Percentiles rank a stretch among this genome's conserved stretches.
These are phyloP conservation scores for Cardiocondyla obscurior DNA, from an alignment of 1,140 invertebrate genomes.

Conservation along the genomic window DNA sequence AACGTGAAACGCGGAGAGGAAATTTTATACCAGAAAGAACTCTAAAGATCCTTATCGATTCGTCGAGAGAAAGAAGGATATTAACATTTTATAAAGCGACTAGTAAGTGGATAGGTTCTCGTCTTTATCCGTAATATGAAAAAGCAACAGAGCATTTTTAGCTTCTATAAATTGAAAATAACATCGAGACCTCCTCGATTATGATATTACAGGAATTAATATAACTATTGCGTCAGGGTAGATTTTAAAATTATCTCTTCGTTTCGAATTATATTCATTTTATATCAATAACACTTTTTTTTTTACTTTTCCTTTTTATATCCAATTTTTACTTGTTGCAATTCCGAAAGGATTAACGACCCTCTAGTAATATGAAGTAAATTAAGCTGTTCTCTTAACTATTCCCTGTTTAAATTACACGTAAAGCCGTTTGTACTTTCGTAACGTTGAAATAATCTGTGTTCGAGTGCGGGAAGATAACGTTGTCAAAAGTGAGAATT, in stretches of 20 bases:
- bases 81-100: conserved; percentile 50
- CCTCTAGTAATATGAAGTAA: neutral
- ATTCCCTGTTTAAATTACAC: conserved; percentile 1
- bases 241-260: neutral
- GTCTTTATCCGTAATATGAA: conserved; percentile 1
- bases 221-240: neutral
- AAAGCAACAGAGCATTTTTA: conserved; percentile 25
- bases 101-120: conserved; percentile 23
- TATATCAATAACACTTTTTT: neutral
- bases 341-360: neutral
- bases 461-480: conserved; percentile 18
- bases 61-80: conserved; percentile 28
- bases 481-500: conserved; percentile 18
- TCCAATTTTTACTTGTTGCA: neutral
- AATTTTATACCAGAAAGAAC: conserved; percentile 38
- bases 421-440: neutral
- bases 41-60: conserved; percentile 47
- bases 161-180: neutral
- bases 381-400: neutral
- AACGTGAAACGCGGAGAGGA: conserved; percentile 23
- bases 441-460: conserved; percentile 26
- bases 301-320: neutral
- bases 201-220: neutral
- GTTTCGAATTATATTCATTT: neutral
- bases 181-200: neutral